Evolutionary conservation across 2,797 vertebrate genomes (phyloP).

Genomic region (Ctenopoma kingsleyae): DNA sequence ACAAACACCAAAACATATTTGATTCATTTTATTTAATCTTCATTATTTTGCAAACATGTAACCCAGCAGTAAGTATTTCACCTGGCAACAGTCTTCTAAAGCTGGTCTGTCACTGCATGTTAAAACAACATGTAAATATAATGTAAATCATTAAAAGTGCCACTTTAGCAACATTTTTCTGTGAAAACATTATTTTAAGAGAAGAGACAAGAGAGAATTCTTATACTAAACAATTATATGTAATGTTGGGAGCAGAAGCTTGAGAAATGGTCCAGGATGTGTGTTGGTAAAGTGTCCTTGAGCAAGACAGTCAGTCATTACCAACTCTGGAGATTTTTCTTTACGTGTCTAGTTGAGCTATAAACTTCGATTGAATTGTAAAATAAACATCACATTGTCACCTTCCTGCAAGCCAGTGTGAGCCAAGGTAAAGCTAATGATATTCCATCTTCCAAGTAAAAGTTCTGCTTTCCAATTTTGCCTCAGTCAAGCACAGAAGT

Average conservation of each 20-base stretch:
- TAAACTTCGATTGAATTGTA: background rate
- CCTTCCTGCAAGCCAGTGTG: background rate
- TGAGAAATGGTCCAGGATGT: background rate
- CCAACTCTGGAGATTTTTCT: background rate
- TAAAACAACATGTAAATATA: slow-evolving; percentile 41
- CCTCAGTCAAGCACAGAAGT: background rate
- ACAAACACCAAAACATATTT: slow-evolving; percentile 7
- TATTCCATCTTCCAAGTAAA: background rate
- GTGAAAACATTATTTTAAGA: slow-evolving; percentile 9
- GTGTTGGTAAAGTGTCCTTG: background rate
- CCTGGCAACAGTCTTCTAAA: slow-evolving; percentile 10
- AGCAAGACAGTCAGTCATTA: background rate
- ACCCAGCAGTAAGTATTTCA: slow-evolving; percentile 29
- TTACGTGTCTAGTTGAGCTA: background rate
- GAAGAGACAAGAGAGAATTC: background rate
- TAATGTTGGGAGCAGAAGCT: background rate
- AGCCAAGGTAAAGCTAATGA: background rate
- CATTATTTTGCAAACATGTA: slow-evolving; percentile 18
- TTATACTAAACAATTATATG: background rate
- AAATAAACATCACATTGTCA: background rate
- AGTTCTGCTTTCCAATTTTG: background rate
- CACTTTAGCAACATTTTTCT: slow-evolving; percentile 1
- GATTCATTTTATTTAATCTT: slow-evolving; percentile 3
- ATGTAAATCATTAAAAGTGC: slow-evolving; percentile 46
- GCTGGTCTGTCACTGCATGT: slow-evolving; percentile 5